Evolutionary conservation across 2,888 invertebrate species (phyloP).

Genomic region (Brenthis hecate): DNA sequence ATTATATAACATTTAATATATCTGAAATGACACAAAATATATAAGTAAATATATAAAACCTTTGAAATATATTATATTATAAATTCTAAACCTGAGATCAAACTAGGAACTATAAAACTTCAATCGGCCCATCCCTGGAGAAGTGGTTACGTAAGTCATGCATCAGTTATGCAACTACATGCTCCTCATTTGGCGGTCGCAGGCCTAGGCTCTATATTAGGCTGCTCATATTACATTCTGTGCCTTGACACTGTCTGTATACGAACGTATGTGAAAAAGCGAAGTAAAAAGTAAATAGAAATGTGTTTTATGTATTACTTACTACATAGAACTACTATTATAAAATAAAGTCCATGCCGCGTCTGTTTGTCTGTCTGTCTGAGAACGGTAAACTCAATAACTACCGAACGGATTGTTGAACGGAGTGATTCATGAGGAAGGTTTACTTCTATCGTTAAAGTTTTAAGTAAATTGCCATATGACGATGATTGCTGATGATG

Average conservation of each 20-base stretch:
- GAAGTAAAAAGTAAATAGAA: neutral
- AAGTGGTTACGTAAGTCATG: conserved; percentile 66
- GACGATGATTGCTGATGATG: too few species aligned
- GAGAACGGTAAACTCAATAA: too few species aligned
- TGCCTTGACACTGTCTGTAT: conserved; percentile 17
- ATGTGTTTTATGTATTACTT: neutral
- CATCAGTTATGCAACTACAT: conserved; percentile 76
- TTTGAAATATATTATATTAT: neutral
- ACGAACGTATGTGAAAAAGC: neutral
- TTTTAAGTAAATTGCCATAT: too few species aligned
- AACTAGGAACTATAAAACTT: neutral
- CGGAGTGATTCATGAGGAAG: too few species aligned
- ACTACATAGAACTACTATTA: too few species aligned
- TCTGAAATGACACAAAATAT: too few species aligned
- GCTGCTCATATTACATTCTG: conserved; percentile 22
- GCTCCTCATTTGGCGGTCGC: conserved; percentile 75
- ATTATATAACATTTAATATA: too few species aligned
- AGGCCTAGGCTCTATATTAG: conserved; percentile 48
- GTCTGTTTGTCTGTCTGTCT: too few species aligned
- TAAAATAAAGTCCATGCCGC: too few species aligned
- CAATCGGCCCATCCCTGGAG: conserved; percentile 48
- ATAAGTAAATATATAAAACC: neutral
- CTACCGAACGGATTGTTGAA: too few species aligned
- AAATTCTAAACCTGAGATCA: neutral
- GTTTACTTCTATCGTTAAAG: too few species aligned